phyloP scores from a whole-genome alignment of 2,888 invertebrate genomes.

The Ochropleura leucogaster region DNA sequence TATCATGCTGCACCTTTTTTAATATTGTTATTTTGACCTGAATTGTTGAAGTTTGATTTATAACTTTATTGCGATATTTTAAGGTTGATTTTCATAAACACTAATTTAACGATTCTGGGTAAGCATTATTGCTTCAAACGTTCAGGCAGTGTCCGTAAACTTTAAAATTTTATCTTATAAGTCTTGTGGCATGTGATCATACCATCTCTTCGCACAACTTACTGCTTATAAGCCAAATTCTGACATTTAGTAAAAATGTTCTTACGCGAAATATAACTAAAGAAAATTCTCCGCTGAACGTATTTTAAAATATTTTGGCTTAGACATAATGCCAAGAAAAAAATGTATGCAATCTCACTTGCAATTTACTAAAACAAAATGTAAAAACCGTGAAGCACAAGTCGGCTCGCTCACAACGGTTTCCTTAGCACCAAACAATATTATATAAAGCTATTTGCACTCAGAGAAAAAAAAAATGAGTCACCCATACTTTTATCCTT shows the following conservation, averaged over 20 bases:
- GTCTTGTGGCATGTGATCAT: neutral
- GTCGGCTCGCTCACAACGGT: too few relatives aligned
- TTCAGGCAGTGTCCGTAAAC: neutral
- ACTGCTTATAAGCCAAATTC: neutral
- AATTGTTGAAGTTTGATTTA: constrained; percentile 28
- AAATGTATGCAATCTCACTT: neutral
- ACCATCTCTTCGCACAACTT: neutral
- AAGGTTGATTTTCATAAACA: neutral
- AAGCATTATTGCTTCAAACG: neutral
- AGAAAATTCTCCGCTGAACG: neutral
- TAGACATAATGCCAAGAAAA: neutral
- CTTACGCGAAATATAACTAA: neutral
- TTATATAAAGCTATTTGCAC: too few relatives aligned
- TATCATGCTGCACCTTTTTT: constrained; percentile 31
- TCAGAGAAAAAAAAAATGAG: too few relatives aligned
- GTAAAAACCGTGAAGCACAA: too few relatives aligned
- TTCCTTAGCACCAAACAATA: too few relatives aligned
- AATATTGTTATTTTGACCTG: constrained; percentile 8
- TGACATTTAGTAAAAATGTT: neutral
- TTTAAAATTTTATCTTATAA: neutral
- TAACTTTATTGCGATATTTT: constrained; percentile 1
- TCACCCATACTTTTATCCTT: too few relatives aligned
- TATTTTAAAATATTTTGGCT: neutral
- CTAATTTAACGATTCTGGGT: neutral
- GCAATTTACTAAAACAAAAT: neutral